A percentile compares a stretch with the other conserved stretches of the same genome.
phyloP scores from a whole-genome alignment of 2,888 invertebrate genomes.

The Caenorhabditis plicata region DNA sequence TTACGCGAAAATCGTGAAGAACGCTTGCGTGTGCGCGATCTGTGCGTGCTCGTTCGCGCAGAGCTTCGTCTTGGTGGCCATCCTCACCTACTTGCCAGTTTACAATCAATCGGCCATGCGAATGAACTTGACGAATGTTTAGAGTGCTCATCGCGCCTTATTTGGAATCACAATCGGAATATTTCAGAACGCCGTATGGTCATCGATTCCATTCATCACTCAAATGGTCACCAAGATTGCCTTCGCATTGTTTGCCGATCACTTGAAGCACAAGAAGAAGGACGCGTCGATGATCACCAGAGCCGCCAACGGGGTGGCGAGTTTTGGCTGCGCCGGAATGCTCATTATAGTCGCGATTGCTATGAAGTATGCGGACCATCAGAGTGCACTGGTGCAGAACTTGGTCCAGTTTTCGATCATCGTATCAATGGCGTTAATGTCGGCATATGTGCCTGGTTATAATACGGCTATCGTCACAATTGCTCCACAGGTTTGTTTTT shows the following conservation, averaged over 20 bases:
- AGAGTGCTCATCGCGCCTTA: not conserved
- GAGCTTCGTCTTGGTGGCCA: constrained; percentile 54
- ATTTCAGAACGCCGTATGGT: constrained; percentile 57
- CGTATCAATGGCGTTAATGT: constrained; percentile 49
- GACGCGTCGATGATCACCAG: constrained; percentile 52
- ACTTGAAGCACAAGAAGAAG: constrained; percentile 41
- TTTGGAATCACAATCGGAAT: not conserved
- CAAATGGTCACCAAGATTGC: constrained; percentile 58
- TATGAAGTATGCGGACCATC: too few relatives aligned
- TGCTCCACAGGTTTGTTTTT: constrained; percentile 47
- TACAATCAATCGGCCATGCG: constrained; percentile 54
- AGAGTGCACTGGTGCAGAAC: too few relatives aligned
- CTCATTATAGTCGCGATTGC: constrained; percentile 39
- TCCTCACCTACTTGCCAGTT: constrained; percentile 58
- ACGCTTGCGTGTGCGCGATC: constrained; percentile 53
- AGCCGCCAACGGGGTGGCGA: constrained; percentile 55
- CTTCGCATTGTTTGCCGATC: constrained; percentile 55
- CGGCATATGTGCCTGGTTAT: constrained; percentile 61
- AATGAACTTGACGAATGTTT: constrained; percentile 48
- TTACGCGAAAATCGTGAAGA: constrained; percentile 43
- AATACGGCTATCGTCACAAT: constrained; percentile 58
- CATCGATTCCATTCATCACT: constrained; percentile 54
- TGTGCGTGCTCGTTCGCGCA: constrained; percentile 60
- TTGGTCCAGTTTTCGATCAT: constrained; percentile 44
- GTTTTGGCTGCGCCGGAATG: constrained; percentile 52